phyloP scores from a whole-genome alignment of 2,888 invertebrate species.

The Teleogryllus oceanicus region DNA sequence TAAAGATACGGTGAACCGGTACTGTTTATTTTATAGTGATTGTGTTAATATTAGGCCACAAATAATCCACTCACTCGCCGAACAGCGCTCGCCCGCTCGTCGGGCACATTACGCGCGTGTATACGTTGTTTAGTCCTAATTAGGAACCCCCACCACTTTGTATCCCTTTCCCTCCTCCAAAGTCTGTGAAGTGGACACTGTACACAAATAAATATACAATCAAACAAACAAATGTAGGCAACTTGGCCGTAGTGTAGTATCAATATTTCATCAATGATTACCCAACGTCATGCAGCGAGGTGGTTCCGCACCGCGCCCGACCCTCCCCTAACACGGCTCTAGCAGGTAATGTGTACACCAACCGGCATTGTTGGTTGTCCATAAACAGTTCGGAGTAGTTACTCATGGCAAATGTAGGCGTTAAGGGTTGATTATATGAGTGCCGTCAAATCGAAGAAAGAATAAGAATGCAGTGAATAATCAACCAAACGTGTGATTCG shows the following conservation, averaged over 20 bases:
- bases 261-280: conserved; percentile 18
- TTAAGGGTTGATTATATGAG: conserved; percentile 2
- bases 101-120: not conserved
- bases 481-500: no score
- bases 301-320: not conserved
- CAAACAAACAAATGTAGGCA: conserved; percentile 18
- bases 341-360: conserved; percentile 5
- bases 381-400: conserved; percentile 18
- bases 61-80: conserved; percentile 30
- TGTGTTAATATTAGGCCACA: conserved; percentile 32
- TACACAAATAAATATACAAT: conserved; percentile 18
- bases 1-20: conserved; percentile 27
- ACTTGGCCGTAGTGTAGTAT: conserved; percentile 18
- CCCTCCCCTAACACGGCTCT: not conserved
- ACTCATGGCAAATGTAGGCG: conserved; percentile 6
- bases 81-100: not conserved
- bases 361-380: conserved; percentile 9
- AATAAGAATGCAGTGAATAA: not conserved
- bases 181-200: conserved; percentile 18
- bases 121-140: not conserved
- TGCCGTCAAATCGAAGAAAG: not conserved
- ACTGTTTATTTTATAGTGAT: conserved; percentile 31
- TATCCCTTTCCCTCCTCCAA: conserved; percentile 1
- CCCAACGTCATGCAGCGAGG: conserved; percentile 3
- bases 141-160: conserved; percentile 3